Conservation (phyloP, 2,113 vertebrate species). For the Aspiorhynchus laticeps region DNA sequence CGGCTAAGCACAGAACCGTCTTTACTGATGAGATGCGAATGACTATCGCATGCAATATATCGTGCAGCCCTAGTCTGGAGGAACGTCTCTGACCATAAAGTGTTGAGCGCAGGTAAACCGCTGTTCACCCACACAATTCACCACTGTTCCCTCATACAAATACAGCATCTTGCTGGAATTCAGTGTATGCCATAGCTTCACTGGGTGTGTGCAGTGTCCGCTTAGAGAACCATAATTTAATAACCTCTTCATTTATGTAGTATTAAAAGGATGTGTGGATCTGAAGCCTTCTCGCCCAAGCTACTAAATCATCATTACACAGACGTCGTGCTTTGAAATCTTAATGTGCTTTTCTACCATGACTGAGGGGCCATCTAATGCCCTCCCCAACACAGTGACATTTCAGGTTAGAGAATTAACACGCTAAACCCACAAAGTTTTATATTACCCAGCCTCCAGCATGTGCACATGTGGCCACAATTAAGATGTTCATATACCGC, state of each 20-base stretch:
- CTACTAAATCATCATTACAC: slow-evolving; percentile 34
- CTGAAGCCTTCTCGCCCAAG: slow-evolving; percentile 3
- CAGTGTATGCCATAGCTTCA: background rate
- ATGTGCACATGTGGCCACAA: background rate
- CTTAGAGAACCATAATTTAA: slow-evolving; percentile 35
- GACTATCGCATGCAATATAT: too few relatives aligned
- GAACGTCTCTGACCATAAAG: slow-evolving; percentile 28
- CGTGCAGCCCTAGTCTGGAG: too few relatives aligned
- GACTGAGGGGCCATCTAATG: slow-evolving; percentile 16
- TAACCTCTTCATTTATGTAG: slow-evolving; percentile 51
- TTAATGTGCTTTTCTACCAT: slow-evolving; percentile 27
- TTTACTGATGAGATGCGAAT: too few relatives aligned
- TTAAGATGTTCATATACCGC: slow-evolving; percentile 15
- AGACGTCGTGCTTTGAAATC: slow-evolving; percentile 6
- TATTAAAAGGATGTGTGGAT: slow-evolving; percentile 39
- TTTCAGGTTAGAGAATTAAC: slow-evolving; percentile 19
- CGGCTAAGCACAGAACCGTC: too few relatives aligned
- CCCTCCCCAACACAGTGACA: slow-evolving; percentile 22
- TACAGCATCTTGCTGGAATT: slow-evolving; percentile 42
- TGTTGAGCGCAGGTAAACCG: slow-evolving; percentile 43
- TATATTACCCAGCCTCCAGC: background rate
- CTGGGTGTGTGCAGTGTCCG: background rate
- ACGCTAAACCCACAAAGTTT: slow-evolving; percentile 19
- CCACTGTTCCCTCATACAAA: slow-evolving; percentile 29
- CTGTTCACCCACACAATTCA: slow-evolving; percentile 22